Percentiles rank a stretch among this genome's conserved stretches.
These are phyloP conservation scores for Centrocercus urophasianus DNA, from an alignment of 2,113 vertebrate genomes.

Conservation along the genomic window DNA sequence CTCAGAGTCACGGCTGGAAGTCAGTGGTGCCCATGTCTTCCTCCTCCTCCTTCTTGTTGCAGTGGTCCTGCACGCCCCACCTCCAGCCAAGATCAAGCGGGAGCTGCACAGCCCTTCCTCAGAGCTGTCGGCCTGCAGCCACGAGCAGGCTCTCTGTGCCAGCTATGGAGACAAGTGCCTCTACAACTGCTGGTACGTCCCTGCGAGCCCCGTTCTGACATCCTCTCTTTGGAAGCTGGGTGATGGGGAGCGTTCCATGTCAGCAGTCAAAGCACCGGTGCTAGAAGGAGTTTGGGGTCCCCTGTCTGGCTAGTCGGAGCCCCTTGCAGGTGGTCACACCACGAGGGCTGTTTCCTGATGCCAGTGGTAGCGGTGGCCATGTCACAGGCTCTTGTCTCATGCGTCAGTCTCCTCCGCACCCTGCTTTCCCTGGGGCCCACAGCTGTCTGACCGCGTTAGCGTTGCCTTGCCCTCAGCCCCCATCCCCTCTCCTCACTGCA, in stretches of 20 bases:
- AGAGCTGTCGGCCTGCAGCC: slow-evolving; percentile 90
- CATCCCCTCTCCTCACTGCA: slow-evolving; percentile 56
- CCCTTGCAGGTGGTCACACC: not conserved
- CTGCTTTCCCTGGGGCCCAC: slow-evolving; percentile 48
- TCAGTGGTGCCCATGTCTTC: not conserved
- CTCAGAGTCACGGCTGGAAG: not conserved
- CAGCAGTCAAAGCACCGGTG: not conserved
- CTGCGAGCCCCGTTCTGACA: fast-evolving
- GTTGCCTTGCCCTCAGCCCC: not conserved
- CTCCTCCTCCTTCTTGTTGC: not conserved
- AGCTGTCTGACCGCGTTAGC: slow-evolving; percentile 20
- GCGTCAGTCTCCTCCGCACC: slow-evolving; percentile 3
- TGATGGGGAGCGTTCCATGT: not conserved
- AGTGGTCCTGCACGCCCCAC: slow-evolving; percentile 97
- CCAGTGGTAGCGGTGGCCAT: slow-evolving; percentile 28
- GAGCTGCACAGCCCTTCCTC: slow-evolving; percentile 90
- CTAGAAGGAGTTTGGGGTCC: not conserved
- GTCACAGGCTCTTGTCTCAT: not conserved
- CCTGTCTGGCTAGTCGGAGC: not conserved
- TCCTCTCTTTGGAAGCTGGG: not conserved
- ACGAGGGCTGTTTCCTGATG: not conserved
- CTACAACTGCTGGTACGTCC: slow-evolving; percentile 95
- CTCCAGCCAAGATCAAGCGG: slow-evolving; percentile 93
- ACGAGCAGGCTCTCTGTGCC: slow-evolving; percentile 87
- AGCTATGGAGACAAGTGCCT: slow-evolving; percentile 98